Conservation (phyloP, 2,888 invertebrate genomes). For the Tipula helvola region DNA sequence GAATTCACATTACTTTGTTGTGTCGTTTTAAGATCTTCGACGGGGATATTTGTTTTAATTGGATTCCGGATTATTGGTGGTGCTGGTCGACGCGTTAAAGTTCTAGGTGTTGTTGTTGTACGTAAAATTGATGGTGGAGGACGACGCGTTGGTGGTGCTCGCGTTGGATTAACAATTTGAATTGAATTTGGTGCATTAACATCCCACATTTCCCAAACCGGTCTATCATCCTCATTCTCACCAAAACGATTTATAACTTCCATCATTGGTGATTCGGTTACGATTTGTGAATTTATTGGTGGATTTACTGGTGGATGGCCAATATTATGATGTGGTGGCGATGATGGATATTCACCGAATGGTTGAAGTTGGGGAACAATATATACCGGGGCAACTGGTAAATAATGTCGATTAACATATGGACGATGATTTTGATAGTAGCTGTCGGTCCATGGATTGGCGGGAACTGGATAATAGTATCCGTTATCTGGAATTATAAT, state of each 20-base stretch:
- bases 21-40: neutral
- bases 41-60: neutral
- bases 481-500: neutral
- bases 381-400: conserved; percentile 11
- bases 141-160: neutral
- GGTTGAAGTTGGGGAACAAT: neutral
- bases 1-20: neutral
- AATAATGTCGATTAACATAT: conserved; percentile 13
- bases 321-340: conserved; percentile 14
- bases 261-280: neutral
- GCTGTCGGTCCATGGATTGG: conserved; percentile 16
- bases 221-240: conserved; percentile 19
- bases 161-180: neutral
- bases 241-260: conserved; percentile 24
- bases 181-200: neutral
- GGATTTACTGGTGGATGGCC: conserved; percentile 11
- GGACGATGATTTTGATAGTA: conserved; percentile 11
- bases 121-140: neutral
- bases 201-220: conserved; percentile 17
- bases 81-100: conserved; percentile 15
- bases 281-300: neutral
- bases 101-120: conserved; percentile 7
- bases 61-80: conserved; percentile 15
- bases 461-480: conserved; percentile 12
- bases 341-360: conserved; percentile 12